These are phyloP conservation scores for Sprattus sprattus DNA, from an alignment of 2,113 vertebrate genomes.

Conservation along the genomic window DNA sequence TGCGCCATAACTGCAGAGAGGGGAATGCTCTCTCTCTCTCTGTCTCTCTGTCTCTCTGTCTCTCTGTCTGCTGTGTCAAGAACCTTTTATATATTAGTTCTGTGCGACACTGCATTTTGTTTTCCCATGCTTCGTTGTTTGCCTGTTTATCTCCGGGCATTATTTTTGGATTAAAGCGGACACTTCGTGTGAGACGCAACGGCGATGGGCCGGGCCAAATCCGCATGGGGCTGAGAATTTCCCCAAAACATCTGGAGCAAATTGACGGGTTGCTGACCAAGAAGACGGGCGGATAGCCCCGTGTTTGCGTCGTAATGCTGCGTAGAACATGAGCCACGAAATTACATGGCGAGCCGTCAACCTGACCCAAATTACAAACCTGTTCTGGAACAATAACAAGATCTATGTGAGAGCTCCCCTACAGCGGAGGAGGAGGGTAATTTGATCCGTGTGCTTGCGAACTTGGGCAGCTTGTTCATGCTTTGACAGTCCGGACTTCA, in stretches of 20 bases:
- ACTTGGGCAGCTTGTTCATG: background rate
- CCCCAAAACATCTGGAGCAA: constrained; percentile 12
- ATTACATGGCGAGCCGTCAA: constrained; percentile 18
- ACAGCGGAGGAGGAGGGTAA: background rate
- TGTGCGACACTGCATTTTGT: background rate
- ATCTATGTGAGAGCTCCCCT: constrained; percentile 3
- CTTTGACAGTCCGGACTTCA: constrained; percentile 1
- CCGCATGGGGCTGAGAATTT: background rate
- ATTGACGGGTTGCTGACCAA: constrained; percentile 19
- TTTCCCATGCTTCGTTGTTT: constrained; percentile 15
- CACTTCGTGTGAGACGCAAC: background rate
- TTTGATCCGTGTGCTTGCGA: background rate
- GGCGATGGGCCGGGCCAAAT: background rate
- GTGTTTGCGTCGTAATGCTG: background rate
- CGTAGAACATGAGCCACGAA: background rate
- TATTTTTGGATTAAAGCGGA: constrained; percentile 11
- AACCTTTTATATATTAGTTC: background rate
- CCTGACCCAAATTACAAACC: constrained; percentile 39
- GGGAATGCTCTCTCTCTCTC: too few relatives aligned
- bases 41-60: too few relatives aligned
- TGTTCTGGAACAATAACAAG: constrained; percentile 19
- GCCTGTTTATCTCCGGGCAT: constrained; percentile 14
- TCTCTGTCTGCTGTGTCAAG: background rate
- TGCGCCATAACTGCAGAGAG: too few relatives aligned
- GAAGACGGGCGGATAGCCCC: background rate